Base-by-base conservation (phyloP, 1,140 invertebrate species). In the Acromyrmex charruanus region DNA sequence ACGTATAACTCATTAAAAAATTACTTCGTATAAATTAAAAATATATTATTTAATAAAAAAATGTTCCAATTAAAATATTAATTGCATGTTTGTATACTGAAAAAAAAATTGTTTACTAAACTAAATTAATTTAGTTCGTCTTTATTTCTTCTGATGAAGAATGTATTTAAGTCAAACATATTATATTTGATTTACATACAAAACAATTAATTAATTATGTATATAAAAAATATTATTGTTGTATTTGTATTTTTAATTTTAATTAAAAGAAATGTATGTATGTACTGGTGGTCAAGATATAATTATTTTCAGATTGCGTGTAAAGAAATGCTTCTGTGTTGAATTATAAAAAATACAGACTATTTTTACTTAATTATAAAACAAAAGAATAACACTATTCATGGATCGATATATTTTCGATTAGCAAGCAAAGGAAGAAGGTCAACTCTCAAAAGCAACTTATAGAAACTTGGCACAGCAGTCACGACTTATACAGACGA, bases 391-490 rank as follows among this genome's bases (percentile, higher is more conserved):
- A 77, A 61, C 25, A 12, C 44, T 79, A 51, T 35, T 59, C 79
- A 51, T 61, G 53, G 75, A 63, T n/a, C 16, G 39, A 10, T 28
- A 16, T 58, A 63, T 14, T 51, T 6, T 65, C 28, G 58, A 87
- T 63, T 39, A 35, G 44, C 77, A 66, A 86, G n/a, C 49, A 66
- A 86, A 81, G 58, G 7, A 51, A 69, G 2, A 65, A 25, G 28
- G 16, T 65, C 31, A 16, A 9, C 63, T 65, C 28, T 6, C 44
- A 25, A n/a, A 25, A 69, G 65, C 59, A 86, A 82, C 16, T 53
- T 74, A 58, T 12, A 49, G 74, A 59, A 86, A 86, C 85, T 87
- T 77, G 81, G 63, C 71, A 69, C 75, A 65, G 28, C 75, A 49
- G 35, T 44, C 31, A 66, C 12, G 39, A 61, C 35, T 39, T 39